A percentile compares a stretch with the other conserved stretches of the same genome.
Evolutionary conservation across 53 echinoderm and acorn worm genomes (phyloP).

Genomic region (Hippasteria phrygiana): DNA sequence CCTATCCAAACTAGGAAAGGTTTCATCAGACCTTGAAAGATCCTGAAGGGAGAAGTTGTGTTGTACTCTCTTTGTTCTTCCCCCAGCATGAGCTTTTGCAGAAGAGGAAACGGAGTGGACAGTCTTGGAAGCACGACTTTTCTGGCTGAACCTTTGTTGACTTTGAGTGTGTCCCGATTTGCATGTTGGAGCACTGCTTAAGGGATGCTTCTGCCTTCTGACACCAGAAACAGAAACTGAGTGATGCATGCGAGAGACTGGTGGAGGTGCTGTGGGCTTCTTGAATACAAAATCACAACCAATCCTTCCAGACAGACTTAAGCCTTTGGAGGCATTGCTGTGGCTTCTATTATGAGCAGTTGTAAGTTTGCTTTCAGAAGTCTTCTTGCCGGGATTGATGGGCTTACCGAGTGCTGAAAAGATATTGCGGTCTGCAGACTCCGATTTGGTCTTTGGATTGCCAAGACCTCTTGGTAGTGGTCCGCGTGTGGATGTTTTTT

Average conservation of each 20-base stretch:
- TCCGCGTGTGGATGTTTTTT: not conserved
- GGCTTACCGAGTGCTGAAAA: conserved; percentile 32
- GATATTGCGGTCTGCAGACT: conserved; percentile 34
- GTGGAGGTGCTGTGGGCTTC: conserved; percentile 38
- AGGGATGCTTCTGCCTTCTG: not conserved
- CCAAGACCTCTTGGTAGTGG: not conserved
- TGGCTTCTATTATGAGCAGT: not conserved
- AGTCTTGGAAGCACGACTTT: not conserved
- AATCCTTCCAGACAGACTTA: not conserved
- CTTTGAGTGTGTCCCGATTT: conserved; percentile 18
- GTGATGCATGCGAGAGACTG: conserved; percentile 23
- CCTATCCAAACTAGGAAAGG: not conserved
- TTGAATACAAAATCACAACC: conserved; percentile 39
- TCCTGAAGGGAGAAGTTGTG: not conserved
- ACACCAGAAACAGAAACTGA: not conserved
- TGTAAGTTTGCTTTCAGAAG: not conserved
- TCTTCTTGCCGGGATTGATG: not conserved
- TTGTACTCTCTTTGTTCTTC: not conserved
- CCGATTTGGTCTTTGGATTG: conserved; percentile 4
- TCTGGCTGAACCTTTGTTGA: not conserved
- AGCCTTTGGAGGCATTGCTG: conserved; percentile 26
- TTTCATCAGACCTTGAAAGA: conserved; percentile 9
- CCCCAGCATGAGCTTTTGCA: conserved; percentile 27
- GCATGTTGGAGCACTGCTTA: not conserved
- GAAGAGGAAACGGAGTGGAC: not conserved